These are phyloP conservation scores for Entomobrya multifasciata DNA, from an alignment of 2,888 invertebrate species.

Conservation along the genomic window DNA sequence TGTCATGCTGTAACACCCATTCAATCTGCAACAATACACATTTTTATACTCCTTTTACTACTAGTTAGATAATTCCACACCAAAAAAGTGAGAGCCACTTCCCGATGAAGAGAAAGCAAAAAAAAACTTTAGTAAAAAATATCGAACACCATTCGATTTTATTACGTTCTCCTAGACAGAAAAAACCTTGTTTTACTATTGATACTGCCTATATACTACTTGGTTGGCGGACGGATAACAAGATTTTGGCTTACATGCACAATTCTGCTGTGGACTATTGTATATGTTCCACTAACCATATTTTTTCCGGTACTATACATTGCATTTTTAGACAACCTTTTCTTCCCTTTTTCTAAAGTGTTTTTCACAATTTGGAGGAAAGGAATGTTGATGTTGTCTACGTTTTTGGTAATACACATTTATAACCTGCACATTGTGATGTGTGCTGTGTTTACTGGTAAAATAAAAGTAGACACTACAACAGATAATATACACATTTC, in stretches of 20 bases:
- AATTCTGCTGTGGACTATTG: too few species aligned
- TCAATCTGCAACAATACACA: slow-evolving; percentile 55
- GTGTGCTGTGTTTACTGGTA: not conserved
- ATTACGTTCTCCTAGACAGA: slow-evolving; percentile 47
- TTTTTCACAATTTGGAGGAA: not conserved
- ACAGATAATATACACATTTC: not conserved
- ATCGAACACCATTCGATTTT: slow-evolving; percentile 69
- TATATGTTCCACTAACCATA: slow-evolving; percentile 20
- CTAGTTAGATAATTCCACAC: slow-evolving; percentile 54
- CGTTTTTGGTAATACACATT: too few species aligned
- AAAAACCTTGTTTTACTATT: slow-evolving; percentile 29
- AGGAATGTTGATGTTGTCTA: not conserved
- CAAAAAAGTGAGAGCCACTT: slow-evolving; percentile 53
- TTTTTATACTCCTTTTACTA: slow-evolving; percentile 13
- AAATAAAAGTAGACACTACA: slow-evolving; percentile 3
- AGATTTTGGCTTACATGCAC: slow-evolving; percentile 54
- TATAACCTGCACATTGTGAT: too few species aligned
- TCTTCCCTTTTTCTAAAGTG: not conserved
- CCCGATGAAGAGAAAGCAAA: not conserved
- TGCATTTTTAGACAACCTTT: not conserved
- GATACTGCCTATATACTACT: not conserved
- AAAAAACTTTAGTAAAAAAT: slow-evolving; percentile 36
- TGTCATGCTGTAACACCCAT: slow-evolving; percentile 14
- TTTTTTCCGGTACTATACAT: slow-evolving; percentile 8
- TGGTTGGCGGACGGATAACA: slow-evolving; percentile 46